phyloP scores from a whole-genome alignment of 2,797 vertebrate species.

The Graptemys geographica region DNA sequence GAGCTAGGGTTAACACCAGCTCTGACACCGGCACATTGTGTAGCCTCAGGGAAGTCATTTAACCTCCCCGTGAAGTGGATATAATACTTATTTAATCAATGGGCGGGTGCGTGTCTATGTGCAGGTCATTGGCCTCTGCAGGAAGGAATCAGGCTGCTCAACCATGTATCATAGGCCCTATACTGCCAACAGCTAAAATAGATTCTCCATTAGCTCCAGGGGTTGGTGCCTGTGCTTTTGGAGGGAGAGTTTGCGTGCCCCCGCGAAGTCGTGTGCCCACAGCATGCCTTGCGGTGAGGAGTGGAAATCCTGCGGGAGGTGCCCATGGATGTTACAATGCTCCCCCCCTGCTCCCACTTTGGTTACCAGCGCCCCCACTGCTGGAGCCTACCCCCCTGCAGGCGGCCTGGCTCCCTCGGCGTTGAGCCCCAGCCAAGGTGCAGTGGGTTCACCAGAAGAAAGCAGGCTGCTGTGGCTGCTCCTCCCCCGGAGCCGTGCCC shows the following conservation, averaged over 20 bases:
- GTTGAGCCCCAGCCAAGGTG: too few relatives aligned
- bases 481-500: background rate
- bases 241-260: background rate
- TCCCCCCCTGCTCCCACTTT: background rate
- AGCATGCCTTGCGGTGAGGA: too few relatives aligned
- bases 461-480: background rate
- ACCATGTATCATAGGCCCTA: background rate
- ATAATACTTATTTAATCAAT: background rate
- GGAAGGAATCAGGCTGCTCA: background rate
- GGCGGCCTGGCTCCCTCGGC: background rate
- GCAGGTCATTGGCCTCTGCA: background rate
- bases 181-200: background rate
- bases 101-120: background rate
- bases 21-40: background rate
- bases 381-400: background rate
- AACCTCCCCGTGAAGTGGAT: background rate
- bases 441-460: background rate
- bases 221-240: background rate
- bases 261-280: too few relatives aligned
- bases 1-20: background rate
- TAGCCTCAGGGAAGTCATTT: background rate
- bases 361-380: too few relatives aligned
- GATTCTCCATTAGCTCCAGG: background rate
- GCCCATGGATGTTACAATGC: background rate
- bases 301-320: too few relatives aligned